These are phyloP conservation scores for Pristis pectinata DNA, from an alignment of 2,797 vertebrate species.

Conservation along the genomic window DNA sequence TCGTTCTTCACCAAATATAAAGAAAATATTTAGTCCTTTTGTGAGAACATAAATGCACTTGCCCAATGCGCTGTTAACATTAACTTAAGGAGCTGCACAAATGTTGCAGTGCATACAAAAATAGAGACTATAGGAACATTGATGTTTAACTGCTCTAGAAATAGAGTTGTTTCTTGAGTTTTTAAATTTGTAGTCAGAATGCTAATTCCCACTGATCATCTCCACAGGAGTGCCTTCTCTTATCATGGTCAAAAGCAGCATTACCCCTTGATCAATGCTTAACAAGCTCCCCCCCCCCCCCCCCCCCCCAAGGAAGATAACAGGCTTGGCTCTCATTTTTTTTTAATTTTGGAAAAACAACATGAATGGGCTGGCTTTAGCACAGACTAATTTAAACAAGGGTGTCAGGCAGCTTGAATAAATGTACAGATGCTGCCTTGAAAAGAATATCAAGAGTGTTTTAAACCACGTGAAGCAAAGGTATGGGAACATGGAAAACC, in stretches of 20 bases:
- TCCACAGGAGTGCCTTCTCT: neutral
- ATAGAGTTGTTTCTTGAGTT: neutral
- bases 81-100: neutral
- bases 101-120: neutral
- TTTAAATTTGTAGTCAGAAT: neutral
- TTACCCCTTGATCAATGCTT: neutral
- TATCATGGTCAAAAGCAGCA: neutral
- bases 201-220: neutral
- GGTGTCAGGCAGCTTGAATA: too few species aligned
- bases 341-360: neutral
- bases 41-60: neutral
- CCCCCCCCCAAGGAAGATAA: neutral
- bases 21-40: neutral
- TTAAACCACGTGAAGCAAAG: too few species aligned
- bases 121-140: neutral
- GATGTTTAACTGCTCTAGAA: neutral
- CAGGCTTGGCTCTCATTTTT: neutral
- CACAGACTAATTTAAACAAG: neutral
- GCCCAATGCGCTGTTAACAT: too few species aligned
- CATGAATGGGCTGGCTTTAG: neutral
- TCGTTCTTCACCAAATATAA: neutral
- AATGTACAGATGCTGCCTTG: too few species aligned
- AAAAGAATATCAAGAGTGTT: too few species aligned
- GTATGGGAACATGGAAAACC: neutral
- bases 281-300: neutral